Evolutionary conservation across 2,797 vertebrate species (phyloP).

Genomic region (Pipistrellus kuhlii): DNA sequence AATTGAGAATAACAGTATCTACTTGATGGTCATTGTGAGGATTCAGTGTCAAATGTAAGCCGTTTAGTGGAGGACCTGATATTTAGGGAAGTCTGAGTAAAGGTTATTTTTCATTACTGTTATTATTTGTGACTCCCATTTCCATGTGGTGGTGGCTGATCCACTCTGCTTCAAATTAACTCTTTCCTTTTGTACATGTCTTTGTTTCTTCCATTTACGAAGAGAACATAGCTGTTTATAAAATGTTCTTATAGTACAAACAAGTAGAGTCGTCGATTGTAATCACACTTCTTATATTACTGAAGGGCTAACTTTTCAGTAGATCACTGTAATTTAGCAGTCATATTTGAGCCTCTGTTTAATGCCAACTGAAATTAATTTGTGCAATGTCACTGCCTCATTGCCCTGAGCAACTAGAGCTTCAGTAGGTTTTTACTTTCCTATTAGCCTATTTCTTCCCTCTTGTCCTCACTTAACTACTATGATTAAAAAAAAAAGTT

Average conservation of each 20-base stretch:
- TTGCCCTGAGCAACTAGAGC: not conserved
- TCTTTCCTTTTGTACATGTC: not conserved
- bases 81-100: not conserved
- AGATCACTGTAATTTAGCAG: not conserved
- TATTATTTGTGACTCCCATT: not conserved
- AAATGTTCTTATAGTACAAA: not conserved
- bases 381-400: not conserved
- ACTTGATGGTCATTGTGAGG: not conserved
- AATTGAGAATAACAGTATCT: not conserved
- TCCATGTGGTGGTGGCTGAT: not conserved
- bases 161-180: not conserved
- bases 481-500: not conserved
- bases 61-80: not conserved
- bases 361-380: not conserved
- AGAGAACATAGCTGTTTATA: not conserved
- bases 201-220: constrained; percentile 5
- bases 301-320: not conserved
- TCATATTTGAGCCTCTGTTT: constrained; percentile 1
- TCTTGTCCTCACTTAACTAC: not conserved
- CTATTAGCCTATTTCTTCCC: not conserved
- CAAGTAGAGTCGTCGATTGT: not conserved
- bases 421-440: not conserved
- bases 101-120: not conserved
- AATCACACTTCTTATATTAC: not conserved
- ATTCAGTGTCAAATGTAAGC: not conserved